Evolutionary conservation across 2,797 vertebrate species (phyloP).

Genomic region (Megaceryle alcyon): DNA sequence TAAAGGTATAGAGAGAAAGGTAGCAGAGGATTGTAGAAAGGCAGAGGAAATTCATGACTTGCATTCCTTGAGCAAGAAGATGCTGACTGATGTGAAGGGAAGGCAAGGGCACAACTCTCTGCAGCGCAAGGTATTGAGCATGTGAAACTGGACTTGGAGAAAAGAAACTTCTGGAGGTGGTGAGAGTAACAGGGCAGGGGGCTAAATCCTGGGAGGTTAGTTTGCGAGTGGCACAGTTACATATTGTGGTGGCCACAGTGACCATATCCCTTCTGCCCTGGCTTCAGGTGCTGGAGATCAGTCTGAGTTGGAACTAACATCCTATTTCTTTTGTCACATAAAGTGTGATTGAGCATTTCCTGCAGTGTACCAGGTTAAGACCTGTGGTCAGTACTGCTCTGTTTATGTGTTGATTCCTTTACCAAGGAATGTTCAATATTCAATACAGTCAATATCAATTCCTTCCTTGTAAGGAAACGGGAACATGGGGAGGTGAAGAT

Average conservation of each 20-base stretch:
- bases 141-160: background rate
- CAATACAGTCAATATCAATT: too few species aligned
- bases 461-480: background rate
- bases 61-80: too few species aligned
- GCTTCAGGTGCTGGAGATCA: background rate
- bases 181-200: background rate
- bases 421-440: background rate
- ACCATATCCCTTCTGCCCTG: rapidly evolving
- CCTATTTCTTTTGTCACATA: background rate
- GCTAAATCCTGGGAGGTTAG: background rate
- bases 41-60: background rate
- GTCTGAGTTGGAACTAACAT: background rate
- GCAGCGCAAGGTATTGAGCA: rapidly evolving
- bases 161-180: background rate
- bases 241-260: background rate
- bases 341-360: background rate
- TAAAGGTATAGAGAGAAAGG: background rate
- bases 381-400: background rate
- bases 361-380: background rate
- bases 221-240: background rate
- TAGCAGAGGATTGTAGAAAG: background rate
- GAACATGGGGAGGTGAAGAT: background rate
- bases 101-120: background rate
- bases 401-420: background rate
- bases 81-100: background rate